Evolutionary conservation across 1,140 invertebrate species (phyloP), one percentile per base, ranked within the genome.

Genomic region (Tetramorium alpestre): DNA sequence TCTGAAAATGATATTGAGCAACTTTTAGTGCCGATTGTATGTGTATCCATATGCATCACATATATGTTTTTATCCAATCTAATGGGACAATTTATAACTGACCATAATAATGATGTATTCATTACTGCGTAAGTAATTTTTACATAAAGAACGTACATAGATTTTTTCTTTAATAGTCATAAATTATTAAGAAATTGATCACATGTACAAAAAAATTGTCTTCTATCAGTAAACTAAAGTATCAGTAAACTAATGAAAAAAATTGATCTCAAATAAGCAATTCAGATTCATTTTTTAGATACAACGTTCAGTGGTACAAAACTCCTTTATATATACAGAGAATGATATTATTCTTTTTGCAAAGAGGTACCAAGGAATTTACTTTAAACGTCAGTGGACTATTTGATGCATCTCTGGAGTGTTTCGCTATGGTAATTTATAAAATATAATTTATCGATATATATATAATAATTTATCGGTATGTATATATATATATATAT

Each of bases 81-180:
- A 54, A n/a, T 73, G 16, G 70, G 47, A n/a, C 70, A 73, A 4
- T 7, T 10, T 56, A 10, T 73, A 73, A n/a, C n/a, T 1, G 70
- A 73, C 5, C 25, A 73, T 1, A 73, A 73, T 38, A 73, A 56
- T 54, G 28, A 73, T 0, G 10, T 73, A 8, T 73, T 56, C 5
- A 8, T 13, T 56, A 73, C 49, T 11, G 28, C 16, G 70, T 73
- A 73, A 73, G 70, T 44, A 54, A 73, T 13, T 38, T 56, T 67
- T 3, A 11, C 7, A 22, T 41, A 10, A 0, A 10, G 8, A 33
- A 33, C 0, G 5, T 33, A 64, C 10, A 16, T 8, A 64, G 13
- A 64, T 64, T 18, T 16, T 38, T 0, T 65, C 4, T 38, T 38
- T 3, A 64, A 1, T 11, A 3, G 8, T 33, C n/a, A 3, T 25